Conservation (phyloP, 2,113 vertebrate species). For the Pandion haliaetus region DNA sequence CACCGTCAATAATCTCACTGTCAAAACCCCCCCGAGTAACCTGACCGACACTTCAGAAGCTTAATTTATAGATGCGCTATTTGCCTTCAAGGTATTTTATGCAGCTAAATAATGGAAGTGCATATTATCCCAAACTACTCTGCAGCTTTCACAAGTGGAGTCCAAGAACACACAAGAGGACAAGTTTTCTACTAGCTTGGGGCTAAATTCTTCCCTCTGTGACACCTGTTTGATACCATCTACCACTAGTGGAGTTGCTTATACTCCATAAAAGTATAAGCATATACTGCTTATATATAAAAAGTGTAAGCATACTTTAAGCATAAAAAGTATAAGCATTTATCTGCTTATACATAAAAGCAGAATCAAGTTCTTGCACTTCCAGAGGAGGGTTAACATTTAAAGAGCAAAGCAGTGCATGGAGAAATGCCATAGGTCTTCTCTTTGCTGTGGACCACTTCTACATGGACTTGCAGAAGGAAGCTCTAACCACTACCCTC, state of each 20-base stretch:
- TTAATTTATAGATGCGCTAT: constrained; percentile 53
- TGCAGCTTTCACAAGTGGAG: neutral
- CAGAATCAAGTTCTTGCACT: neutral
- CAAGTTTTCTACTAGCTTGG: constrained; percentile 2
- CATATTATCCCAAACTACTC: constrained; percentile 22
- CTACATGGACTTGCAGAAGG: neutral
- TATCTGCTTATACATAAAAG: no score
- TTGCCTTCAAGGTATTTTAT: constrained; percentile 64
- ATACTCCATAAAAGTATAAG: neutral
- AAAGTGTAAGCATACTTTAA: no score
- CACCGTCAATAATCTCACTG: constrained; percentile 53
- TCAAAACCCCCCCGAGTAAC: constrained; percentile 30
- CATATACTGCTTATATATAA: no score
- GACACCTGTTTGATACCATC: neutral
- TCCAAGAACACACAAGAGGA: constrained; percentile 16
- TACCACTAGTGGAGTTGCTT: neutral
- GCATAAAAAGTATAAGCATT: no score
- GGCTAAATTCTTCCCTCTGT: neutral
- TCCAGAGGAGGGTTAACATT: neutral
- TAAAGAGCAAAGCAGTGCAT: neutral
- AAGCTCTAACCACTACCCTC: neutral
- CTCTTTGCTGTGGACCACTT: neutral
- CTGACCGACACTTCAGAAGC: constrained; percentile 17
- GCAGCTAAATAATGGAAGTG: constrained; percentile 58
- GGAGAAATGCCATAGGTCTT: neutral